A percentile compares a stretch with the other conserved stretches of the same genome.
phyloP scores from a whole-genome alignment of 2,797 vertebrate species.

The Halcyon chelicuti region DNA sequence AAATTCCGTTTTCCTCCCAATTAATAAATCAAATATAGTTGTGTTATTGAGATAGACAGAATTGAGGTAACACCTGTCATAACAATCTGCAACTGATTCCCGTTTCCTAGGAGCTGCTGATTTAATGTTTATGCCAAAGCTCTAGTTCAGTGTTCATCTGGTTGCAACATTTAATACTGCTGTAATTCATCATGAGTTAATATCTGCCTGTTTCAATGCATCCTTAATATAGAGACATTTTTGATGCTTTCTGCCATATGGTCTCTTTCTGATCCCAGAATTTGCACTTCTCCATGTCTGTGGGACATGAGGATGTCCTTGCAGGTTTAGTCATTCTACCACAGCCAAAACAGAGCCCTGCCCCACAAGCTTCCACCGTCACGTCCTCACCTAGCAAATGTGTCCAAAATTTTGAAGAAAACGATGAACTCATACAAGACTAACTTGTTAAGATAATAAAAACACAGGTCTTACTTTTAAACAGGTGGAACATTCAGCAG shows the following conservation, averaged over 20 bases:
- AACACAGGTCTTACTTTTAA: not conserved
- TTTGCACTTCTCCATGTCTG: not conserved
- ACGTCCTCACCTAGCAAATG: not conserved
- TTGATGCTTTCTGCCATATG: not conserved
- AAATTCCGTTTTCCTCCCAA: not conserved
- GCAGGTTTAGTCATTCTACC: not conserved
- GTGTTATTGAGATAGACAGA: not conserved
- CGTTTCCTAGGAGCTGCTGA: conserved; percentile 19
- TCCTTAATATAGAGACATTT: conserved; percentile 30
- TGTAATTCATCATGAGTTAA: conserved; percentile 51
- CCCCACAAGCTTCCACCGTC: not conserved
- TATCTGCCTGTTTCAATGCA: not conserved
- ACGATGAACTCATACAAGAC: not conserved
- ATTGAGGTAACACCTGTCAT: not conserved
- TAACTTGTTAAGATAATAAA: not conserved
- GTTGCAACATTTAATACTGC: not conserved
- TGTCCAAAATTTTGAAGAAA: not conserved
- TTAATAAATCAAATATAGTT: not conserved
- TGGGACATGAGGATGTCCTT: not conserved
- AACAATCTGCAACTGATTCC: not conserved
- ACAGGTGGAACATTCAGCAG: not conserved
- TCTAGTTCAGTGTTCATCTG: conserved; percentile 17
- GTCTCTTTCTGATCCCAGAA: not conserved
- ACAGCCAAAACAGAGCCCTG: fast-evolving
- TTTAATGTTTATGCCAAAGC: conserved; percentile 20